Percentiles rank a stretch among this genome's conserved stretches.
These are phyloP conservation scores for Zosterops japonicus DNA, from an alignment of 2,113 vertebrate species.

Conservation along the genomic window DNA sequence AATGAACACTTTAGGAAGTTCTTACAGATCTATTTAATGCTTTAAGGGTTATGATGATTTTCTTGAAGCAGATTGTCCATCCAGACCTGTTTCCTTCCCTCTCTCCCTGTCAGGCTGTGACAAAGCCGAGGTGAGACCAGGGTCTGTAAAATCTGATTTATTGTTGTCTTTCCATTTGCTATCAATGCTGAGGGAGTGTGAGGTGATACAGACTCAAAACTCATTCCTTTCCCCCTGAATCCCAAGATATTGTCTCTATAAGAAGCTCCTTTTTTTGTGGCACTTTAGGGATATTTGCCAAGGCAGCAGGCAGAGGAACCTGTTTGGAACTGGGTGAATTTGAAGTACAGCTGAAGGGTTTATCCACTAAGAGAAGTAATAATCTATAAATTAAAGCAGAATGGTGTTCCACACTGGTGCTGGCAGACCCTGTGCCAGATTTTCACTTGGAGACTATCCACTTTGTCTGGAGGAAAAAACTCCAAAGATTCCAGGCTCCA, in stretches of 20 bases:
- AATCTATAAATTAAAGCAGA: background rate
- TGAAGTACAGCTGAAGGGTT: background rate
- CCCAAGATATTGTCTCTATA: background rate
- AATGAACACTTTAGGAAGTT: rapidly evolving
- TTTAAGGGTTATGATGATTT: background rate
- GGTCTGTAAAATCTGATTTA: conserved; percentile 93
- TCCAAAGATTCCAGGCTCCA: too few species aligned
- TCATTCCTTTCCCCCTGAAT: background rate
- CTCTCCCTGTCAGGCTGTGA: conserved; percentile 72
- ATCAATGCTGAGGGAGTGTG: conserved; percentile 89
- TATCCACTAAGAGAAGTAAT: background rate
- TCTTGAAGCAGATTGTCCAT: rapidly evolving
- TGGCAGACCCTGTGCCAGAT: background rate
- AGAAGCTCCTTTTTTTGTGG: background rate
- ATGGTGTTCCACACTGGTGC: background rate
- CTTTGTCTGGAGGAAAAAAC: background rate
- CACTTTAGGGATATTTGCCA: background rate
- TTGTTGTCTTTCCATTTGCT: conserved; percentile 88
- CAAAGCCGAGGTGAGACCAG: conserved; percentile 89
- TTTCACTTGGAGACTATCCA: background rate
- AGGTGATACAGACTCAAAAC: conserved; percentile 85
- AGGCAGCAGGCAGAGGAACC: background rate
- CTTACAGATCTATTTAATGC: background rate
- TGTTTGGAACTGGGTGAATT: background rate
- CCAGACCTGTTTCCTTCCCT: background rate